Evolutionary conservation across 37 sponge, comb jelly and placozoan genomes (phyloP).

Genomic region (Cliona cf. orientalis): DNA sequence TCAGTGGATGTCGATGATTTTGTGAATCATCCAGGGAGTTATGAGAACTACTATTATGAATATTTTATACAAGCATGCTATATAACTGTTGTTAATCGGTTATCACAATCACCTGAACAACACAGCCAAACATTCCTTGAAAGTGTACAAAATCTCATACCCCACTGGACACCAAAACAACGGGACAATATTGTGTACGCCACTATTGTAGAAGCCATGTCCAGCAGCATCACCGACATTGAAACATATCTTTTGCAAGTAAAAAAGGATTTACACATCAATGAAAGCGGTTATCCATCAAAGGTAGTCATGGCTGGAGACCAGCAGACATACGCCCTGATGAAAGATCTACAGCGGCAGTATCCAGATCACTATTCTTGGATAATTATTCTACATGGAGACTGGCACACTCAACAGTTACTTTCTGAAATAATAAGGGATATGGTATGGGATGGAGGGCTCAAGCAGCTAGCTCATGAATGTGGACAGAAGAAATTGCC

Average conservation of each 20-base stretch:
- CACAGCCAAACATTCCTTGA: background rate
- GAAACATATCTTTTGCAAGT: background rate
- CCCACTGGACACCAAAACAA: constrained; percentile 1
- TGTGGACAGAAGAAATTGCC: background rate
- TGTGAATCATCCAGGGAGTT: background rate
- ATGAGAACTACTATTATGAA: background rate
- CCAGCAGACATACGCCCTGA: constrained; percentile 9
- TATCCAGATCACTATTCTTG: background rate
- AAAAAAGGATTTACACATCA: background rate
- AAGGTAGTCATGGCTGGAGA: background rate
- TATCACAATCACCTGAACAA: background rate
- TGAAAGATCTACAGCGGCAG: background rate
- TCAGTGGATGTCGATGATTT: background rate
- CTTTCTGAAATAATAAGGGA: constrained; percentile 1
- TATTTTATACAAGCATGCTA: background rate
- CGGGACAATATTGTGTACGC: constrained; percentile 13
- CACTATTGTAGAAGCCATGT: constrained; percentile 8
- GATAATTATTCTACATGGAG: constrained; percentile 1
- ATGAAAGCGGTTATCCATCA: background rate
- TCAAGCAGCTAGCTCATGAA: background rate
- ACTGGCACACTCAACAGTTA: constrained; percentile 7
- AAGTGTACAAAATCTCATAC: background rate
- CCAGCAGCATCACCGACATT: background rate
- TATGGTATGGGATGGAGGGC: constrained; percentile 18
- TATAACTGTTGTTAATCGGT: background rate